These are phyloP conservation scores for Gallinago solitaria DNA, from an alignment of 2,797 vertebrate genomes.

Conservation along the genomic window DNA sequence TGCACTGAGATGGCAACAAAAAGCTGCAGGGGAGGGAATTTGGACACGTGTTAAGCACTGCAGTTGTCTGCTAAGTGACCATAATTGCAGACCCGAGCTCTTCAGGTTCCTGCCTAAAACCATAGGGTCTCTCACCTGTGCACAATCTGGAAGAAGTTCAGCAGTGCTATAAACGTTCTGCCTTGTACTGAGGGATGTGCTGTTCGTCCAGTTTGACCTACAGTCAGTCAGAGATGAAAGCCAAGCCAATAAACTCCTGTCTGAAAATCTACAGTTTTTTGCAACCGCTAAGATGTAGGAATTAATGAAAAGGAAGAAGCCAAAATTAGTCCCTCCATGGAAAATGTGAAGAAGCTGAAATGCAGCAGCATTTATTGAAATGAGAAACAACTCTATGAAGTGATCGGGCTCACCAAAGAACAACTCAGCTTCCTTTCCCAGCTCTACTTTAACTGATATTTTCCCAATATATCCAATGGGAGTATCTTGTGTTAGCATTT, in stretches of 20 bases:
- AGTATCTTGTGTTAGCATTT: neutral
- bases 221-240: neutral
- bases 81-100: constrained; percentile 2
- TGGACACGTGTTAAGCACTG: constrained; percentile 28
- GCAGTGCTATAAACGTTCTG: neutral
- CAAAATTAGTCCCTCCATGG: neutral
- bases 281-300: neutral
- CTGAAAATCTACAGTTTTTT: neutral
- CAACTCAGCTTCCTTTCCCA: neutral
- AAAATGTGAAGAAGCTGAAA: neutral
- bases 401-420: neutral
- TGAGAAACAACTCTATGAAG: neutral
- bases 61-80: constrained; percentile 52
- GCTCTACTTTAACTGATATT: neutral
- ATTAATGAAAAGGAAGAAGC: neutral
- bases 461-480: neutral
- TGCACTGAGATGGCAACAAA: constrained; percentile 20
- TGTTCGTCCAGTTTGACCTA: neutral
- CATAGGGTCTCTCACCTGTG: constrained; percentile 19
- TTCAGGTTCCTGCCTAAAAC: constrained; percentile 16
- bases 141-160: neutral
- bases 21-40: constrained; percentile 48
- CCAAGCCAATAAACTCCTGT: neutral
- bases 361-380: neutral
- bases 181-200: neutral